Conservation (phyloP, 2,797 vertebrate genomes). For the Myiotriccus ornatus region DNA sequence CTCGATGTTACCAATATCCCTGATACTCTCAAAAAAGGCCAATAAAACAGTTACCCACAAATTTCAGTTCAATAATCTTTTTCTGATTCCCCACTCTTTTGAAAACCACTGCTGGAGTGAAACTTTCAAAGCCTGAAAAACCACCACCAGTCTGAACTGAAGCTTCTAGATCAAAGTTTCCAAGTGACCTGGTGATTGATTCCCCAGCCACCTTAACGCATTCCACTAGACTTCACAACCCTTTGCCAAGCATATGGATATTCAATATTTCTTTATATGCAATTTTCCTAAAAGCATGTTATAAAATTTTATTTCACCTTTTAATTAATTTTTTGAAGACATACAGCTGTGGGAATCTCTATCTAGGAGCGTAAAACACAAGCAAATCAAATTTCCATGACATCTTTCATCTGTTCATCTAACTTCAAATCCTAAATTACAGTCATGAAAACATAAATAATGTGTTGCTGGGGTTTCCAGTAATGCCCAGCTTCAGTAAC, state of each 20-base stretch:
- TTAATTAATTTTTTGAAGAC: not conserved
- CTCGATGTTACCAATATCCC: not conserved
- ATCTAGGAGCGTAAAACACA: not conserved
- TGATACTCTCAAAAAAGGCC: rapidly evolving
- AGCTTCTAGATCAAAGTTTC: not conserved
- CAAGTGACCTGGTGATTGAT: not conserved
- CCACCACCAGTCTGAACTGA: not conserved
- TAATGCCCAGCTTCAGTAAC: not conserved
- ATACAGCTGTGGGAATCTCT: not conserved
- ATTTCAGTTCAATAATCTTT: not conserved
- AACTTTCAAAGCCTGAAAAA: not conserved
- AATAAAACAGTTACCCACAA: not conserved
- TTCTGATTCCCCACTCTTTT: not conserved
- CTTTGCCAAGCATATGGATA: not conserved
- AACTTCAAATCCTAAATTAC: not conserved
- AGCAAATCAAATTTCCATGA: rapidly evolving
- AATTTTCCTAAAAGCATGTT: not conserved
- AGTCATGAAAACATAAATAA: not conserved
- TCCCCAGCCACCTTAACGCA: not conserved
- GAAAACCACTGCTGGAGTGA: not conserved
- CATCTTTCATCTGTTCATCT: rapidly evolving
- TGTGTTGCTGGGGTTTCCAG: not conserved
- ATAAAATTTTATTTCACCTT: not conserved
- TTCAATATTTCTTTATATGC: not conserved
- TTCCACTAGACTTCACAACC: not conserved